These are phyloP conservation scores for Gymnoscelis rufifasciata DNA, from an alignment of 2,888 invertebrate genomes.

Conservation along the genomic window DNA sequence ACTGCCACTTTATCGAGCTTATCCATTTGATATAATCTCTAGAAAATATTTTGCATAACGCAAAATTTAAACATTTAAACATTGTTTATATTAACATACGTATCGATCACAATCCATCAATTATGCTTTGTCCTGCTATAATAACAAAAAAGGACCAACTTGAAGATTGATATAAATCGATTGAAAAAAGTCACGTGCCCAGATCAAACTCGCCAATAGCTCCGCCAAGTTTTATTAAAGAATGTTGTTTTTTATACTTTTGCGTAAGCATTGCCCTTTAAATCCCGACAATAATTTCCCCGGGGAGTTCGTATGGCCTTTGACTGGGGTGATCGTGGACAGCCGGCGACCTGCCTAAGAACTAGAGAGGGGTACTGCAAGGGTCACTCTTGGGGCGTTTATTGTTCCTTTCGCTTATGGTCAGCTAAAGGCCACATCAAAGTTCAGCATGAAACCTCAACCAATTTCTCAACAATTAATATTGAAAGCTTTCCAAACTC, in stretches of 20 bases:
- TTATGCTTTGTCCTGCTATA: slow-evolving; percentile 26
- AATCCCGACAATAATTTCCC: slow-evolving; percentile 80
- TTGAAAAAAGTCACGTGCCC: slow-evolving; percentile 53
- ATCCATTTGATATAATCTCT: too few relatives aligned
- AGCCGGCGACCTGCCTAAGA: slow-evolving; percentile 61
- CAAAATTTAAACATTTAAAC: neutral
- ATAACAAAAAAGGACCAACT: slow-evolving; percentile 15
- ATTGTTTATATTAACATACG: slow-evolving; percentile 18
- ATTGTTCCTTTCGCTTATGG: slow-evolving; percentile 77
- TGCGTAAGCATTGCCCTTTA: slow-evolving; percentile 76
- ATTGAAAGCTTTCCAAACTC: slow-evolving; percentile 40
- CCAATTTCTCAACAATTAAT: slow-evolving; percentile 65
- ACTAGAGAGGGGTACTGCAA: slow-evolving; percentile 57
- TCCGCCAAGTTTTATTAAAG: slow-evolving; percentile 55
- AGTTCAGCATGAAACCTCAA: slow-evolving; percentile 56
- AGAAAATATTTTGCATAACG: too few relatives aligned
- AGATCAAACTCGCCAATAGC: slow-evolving; percentile 45
- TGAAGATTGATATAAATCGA: slow-evolving; percentile 19
- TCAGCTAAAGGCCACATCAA: slow-evolving; percentile 68
- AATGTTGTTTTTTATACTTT: slow-evolving; percentile 70
- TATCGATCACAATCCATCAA: slow-evolving; percentile 35
- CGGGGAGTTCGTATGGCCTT: slow-evolving; percentile 66
- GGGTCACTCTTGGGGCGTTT: slow-evolving; percentile 69
- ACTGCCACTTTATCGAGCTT: too few relatives aligned
- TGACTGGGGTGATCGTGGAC: slow-evolving; percentile 73